phyloP scores from a whole-genome alignment of 2,888 invertebrate species.

The Acrobasis consociella region DNA sequence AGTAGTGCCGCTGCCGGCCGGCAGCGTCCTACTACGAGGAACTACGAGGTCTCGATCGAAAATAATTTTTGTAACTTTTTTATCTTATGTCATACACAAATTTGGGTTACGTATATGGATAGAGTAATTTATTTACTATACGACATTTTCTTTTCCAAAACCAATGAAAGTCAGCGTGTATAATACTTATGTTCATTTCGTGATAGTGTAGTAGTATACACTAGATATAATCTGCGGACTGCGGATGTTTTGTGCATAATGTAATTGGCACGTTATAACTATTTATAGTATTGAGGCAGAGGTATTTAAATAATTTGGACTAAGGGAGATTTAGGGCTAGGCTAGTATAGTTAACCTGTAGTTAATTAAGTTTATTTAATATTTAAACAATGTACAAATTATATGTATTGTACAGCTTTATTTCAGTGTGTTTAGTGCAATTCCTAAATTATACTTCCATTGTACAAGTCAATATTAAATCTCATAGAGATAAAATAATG shows the following conservation, averaged over 20 bases:
- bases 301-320: slow-evolving; percentile 5
- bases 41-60: too few species aligned
- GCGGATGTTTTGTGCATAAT: not conserved
- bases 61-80: too few species aligned
- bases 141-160: too few species aligned
- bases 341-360: slow-evolving; percentile 19
- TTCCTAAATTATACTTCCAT: slow-evolving; percentile 45
- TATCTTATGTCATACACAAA: too few species aligned
- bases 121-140: too few species aligned
- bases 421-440: slow-evolving; percentile 45
- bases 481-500: slow-evolving; percentile 34
- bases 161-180: too few species aligned
- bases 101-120: too few species aligned
- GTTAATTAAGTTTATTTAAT: slow-evolving; percentile 24
- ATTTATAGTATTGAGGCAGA: slow-evolving; percentile 29
- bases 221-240: not conserved
- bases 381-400: slow-evolving; percentile 31
- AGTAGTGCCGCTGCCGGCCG: too few species aligned
- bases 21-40: too few species aligned
- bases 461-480: slow-evolving; percentile 43
- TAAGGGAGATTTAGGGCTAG: slow-evolving; percentile 20
- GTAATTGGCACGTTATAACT: not conserved
- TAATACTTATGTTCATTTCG: too few species aligned
- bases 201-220: not conserved
- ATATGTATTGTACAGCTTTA: slow-evolving; percentile 44